Percentiles rank a stretch among this genome's conserved stretches.
phyloP scores from a whole-genome alignment of 2,797 vertebrate species.

The Danio albolineatus region DNA sequence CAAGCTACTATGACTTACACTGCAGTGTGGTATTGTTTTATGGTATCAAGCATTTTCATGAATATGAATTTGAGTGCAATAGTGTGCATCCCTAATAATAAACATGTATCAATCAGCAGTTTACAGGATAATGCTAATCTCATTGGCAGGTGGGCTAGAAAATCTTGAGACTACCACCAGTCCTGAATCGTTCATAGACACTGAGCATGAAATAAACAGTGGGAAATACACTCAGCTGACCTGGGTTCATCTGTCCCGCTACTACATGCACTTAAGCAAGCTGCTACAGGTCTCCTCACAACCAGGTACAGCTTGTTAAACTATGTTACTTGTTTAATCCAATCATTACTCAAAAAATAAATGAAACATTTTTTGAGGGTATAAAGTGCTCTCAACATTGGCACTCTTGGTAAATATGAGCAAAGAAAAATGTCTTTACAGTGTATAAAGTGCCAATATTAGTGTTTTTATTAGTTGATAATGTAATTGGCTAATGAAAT shows the following conservation, averaged over 20 bases:
- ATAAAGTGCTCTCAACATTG: too few species aligned
- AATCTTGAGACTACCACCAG: not conserved
- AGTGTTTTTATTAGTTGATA: not conserved
- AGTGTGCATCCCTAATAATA: too few species aligned
- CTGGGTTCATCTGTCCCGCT: constrained; percentile 81
- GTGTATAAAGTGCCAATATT: too few species aligned
- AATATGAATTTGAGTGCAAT: too few species aligned
- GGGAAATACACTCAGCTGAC: constrained; percentile 66
- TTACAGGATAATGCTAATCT: constrained; percentile 1
- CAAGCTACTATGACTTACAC: too few species aligned
- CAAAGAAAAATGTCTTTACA: too few species aligned
- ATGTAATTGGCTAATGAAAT: not conserved
- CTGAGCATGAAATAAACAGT: not conserved
- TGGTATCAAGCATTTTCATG: too few species aligned
- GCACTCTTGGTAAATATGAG: too few species aligned
- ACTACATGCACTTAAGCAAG: constrained; percentile 79
- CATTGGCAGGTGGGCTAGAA: constrained; percentile 54
- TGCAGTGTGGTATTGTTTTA: too few species aligned
- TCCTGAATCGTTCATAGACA: constrained; percentile 28
- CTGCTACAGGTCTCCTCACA: constrained; percentile 73
- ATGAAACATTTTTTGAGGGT: not conserved
- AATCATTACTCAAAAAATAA: not conserved
- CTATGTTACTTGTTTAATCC: not conserved
- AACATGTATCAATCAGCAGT: not conserved
- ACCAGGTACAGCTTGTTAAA: constrained; percentile 63